Evolutionary conservation across 1,140 invertebrate genomes (phyloP), one percentile per base, ranked within the genome.

Genomic region (Eumaeus atala): DNA sequence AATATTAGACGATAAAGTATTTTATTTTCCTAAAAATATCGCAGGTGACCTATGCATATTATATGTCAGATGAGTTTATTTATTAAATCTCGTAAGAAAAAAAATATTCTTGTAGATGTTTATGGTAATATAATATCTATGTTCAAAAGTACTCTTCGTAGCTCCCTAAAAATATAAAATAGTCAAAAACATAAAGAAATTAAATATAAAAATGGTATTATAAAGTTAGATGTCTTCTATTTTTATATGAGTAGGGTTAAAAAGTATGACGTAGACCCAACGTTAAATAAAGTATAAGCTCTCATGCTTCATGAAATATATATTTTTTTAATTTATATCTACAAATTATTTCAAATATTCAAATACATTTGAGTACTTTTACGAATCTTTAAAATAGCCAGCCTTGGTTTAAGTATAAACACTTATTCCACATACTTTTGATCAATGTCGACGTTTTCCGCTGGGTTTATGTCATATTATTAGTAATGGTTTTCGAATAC

Each of bases 151-250:
- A 44, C 12, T 16, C 40, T 44, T 16, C 40, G 17, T 44, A 44
- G 16, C 40, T 44, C 16, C 21, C 2, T 3, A 2, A 6, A 28
- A 28, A 28, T 28, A 28, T 28, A 16, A 44, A 44, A 44, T 44
- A 44, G 40, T 44, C 40, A 44, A 17, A 14, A 44, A 17, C 14
- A 44, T 16, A 16, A 44, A 44, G 12, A 44, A 44, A 9, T 9
- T 9, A 44, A 17, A 44, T 44, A 40, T 44, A 44, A 44, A 44
- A 42, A 44, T 14, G 17, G 12, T 14, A 44, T 16, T 44, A 16
- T 44, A 44, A 44, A 16, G 40, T 44, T 44, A 44, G 21, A 28
- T 44, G 40, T 44, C 40, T 44, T 44, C 40, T 44, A 44, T 44
- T 44, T 44, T 44, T 44, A 44, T 44, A 44, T 44, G 40, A 44